These are phyloP conservation scores for Saccostrea glomerata DNA, from an alignment of 1,140 invertebrate genomes.

Conservation along the genomic window DNA sequence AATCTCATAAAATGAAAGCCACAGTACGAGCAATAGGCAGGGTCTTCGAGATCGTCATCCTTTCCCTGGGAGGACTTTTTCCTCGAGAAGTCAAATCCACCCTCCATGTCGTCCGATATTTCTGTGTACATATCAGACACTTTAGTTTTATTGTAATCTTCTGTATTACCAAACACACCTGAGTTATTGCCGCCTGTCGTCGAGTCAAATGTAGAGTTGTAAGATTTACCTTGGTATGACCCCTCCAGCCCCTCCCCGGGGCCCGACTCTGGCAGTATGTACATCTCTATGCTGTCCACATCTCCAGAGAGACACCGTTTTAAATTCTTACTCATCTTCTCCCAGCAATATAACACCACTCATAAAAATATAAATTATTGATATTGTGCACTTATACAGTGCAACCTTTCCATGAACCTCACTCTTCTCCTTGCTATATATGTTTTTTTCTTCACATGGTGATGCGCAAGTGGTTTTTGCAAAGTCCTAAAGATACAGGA, in stretches of 20 bases:
- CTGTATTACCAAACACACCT: neutral
- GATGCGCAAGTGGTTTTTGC: neutral
- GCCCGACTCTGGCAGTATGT: constrained; percentile 1
- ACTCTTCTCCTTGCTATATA: neutral
- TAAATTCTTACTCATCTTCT: neutral
- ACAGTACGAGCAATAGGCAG: constrained; percentile 10
- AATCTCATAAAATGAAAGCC: neutral
- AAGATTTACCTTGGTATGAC: neutral
- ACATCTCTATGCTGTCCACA: constrained; percentile 17
- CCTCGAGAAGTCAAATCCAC: neutral
- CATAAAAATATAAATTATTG: constrained; percentile 25
- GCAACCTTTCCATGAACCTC: neutral
- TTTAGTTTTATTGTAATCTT: neutral
- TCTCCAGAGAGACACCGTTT: neutral
- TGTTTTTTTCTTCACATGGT: neutral
- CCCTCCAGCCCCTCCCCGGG: neutral
- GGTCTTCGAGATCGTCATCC: neutral
- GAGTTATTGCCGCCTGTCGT: neutral
- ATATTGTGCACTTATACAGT: neutral
- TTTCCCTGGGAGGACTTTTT: neutral
- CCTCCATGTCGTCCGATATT: neutral
- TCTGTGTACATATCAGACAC: neutral
- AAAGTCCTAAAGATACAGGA: neutral
- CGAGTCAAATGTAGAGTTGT: neutral
- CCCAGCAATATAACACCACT: neutral